These are phyloP conservation scores for Echinarachnius parma DNA, from an alignment of 53 echinoderm and acorn worm species.

Conservation along the genomic window DNA sequence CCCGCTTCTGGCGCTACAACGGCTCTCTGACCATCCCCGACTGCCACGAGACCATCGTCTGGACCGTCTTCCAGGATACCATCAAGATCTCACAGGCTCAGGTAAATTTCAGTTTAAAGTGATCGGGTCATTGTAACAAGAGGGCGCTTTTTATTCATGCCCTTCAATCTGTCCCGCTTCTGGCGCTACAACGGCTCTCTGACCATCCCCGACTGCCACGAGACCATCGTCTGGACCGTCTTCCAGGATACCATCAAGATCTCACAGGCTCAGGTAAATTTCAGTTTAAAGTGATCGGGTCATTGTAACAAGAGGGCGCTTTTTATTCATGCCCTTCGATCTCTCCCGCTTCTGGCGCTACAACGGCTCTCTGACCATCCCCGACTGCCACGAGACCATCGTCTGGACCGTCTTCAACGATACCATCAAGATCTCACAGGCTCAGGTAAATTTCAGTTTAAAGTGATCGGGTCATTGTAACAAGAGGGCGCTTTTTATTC, in stretches of 20 bases:
- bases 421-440: slow-evolving; percentile 53
- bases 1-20: slow-evolving; percentile 61
- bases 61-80: slow-evolving; percentile 72
- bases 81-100: slow-evolving; percentile 58
- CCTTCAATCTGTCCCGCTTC: slow-evolving; percentile 23
- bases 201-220: slow-evolving; percentile 71
- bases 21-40: slow-evolving; percentile 74
- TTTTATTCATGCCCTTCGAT: slow-evolving; percentile 32
- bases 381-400: slow-evolving; percentile 62
- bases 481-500: too few relatives aligned
- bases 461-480: too few relatives aligned
- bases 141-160: too few relatives aligned
- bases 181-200: slow-evolving; percentile 79
- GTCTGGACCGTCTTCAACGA: slow-evolving; percentile 76
- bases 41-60: slow-evolving; percentile 65
- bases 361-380: slow-evolving; percentile 74
- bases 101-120: too few relatives aligned
- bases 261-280: slow-evolving; percentile 59
- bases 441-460: slow-evolving; percentile 63
- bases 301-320: too few relatives aligned
- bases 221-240: slow-evolving; percentile 70
- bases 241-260: slow-evolving; percentile 62
- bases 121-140: too few relatives aligned
- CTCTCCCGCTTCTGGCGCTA: slow-evolving; percentile 56
- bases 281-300: too few relatives aligned